A percentile compares a stretch with the other conserved stretches of the same genome.
These are phyloP conservation scores for Pachyseris speciosa DNA, from an alignment of 64 coral and sea anemone genomes.

Conservation along the genomic window DNA sequence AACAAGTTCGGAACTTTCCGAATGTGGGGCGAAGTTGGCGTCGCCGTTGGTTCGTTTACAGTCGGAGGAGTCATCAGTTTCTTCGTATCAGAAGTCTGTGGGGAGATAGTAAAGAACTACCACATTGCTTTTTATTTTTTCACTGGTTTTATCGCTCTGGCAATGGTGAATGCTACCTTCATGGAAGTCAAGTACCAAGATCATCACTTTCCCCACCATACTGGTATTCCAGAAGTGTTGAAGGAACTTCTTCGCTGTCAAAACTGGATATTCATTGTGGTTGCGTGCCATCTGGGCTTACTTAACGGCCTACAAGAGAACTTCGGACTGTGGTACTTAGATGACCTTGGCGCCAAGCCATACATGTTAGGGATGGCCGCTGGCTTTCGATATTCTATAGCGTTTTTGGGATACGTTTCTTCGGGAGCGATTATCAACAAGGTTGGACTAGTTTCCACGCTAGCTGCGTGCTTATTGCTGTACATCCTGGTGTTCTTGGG, in stretches of 20 bases:
- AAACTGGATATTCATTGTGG: constrained; percentile 24
- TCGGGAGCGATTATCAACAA: constrained; percentile 26
- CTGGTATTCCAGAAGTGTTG: background rate
- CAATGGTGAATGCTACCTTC: constrained; percentile 20
- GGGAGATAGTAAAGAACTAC: constrained; percentile 53
- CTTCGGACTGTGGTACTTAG: constrained; percentile 64
- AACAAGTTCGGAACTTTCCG: constrained; percentile 51
- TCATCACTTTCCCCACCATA: background rate
- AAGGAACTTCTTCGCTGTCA: constrained; percentile 13
- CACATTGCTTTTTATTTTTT: constrained; percentile 75
- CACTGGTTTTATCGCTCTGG: constrained; percentile 53
- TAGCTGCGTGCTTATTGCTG: constrained; percentile 16
- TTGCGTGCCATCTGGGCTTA: constrained; percentile 27
- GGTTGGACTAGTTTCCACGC: constrained; percentile 17
- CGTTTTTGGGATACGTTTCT: background rate
- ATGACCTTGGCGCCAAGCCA: constrained; percentile 59
- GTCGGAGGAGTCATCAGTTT: constrained; percentile 62
- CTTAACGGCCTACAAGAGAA: constrained; percentile 44
- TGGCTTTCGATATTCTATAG: constrained; percentile 47
- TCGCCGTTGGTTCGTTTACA: constrained; percentile 33
- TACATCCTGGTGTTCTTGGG: constrained; percentile 6
- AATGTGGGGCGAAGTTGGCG: constrained; percentile 64
- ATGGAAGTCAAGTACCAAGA: constrained; percentile 55
- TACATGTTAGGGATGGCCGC: constrained; percentile 41
- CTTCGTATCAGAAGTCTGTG: constrained; percentile 48